Percentiles rank a stretch among this genome's conserved stretches.
phyloP scores from a whole-genome alignment of 2,888 invertebrate genomes.

The Helicoverpa assulta region DNA sequence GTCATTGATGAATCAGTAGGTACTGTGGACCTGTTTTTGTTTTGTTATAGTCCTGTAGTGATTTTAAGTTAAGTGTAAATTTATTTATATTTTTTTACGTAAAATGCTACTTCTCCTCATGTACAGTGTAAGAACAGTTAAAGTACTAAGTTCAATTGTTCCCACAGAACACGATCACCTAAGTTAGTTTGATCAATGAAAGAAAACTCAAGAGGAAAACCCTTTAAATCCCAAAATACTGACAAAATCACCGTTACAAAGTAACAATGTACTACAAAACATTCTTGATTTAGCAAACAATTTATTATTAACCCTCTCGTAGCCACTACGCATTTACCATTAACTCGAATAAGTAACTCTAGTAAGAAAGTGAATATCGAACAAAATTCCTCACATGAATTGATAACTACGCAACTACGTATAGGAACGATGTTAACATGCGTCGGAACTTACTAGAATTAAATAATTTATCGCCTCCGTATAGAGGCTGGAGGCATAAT shows the following conservation, averaged over 20 bases:
- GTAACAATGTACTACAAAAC: neutral
- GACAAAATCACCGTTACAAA: neutral
- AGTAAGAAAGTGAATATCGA: slow-evolving; percentile 32
- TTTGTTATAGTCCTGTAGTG: no score
- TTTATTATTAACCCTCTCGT: slow-evolving; percentile 28
- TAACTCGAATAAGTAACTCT: slow-evolving; percentile 15
- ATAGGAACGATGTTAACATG: slow-evolving; percentile 75
- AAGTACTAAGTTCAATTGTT: no score
- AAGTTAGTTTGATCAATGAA: no score
- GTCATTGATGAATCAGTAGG: no score
- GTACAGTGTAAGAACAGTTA: no score
- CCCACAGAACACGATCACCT: no score
- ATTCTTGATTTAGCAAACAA: neutral
- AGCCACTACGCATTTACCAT: slow-evolving; percentile 7
- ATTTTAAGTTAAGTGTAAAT: no score
- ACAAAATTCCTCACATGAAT: slow-evolving; percentile 51
- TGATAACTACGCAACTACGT: slow-evolving; percentile 47
- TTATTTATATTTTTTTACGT: no score
- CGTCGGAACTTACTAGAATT: slow-evolving; percentile 86
- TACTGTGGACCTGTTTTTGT: no score
- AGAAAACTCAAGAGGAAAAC: no score
- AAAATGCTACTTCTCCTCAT: no score
- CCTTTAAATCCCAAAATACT: neutral
- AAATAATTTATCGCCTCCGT: slow-evolving; percentile 87
- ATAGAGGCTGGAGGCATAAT: slow-evolving; percentile 84